Evolutionary conservation across 2,888 invertebrate species (phyloP), one percentile per base, ranked within the genome.

Genomic region (Malacosoma neustria): DNA sequence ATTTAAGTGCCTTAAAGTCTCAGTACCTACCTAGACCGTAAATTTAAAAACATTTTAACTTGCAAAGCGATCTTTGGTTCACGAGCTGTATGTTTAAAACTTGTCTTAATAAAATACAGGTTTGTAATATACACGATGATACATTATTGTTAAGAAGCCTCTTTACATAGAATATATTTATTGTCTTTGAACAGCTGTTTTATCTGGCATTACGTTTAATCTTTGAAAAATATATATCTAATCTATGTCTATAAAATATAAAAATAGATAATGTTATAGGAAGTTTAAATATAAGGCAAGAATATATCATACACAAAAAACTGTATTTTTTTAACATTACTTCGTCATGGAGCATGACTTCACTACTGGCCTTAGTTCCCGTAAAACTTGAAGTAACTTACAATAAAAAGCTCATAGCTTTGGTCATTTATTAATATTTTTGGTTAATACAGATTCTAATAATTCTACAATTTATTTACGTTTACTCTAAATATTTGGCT

Each of bases 361-460:
- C 64, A 63, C 61, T 62, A 57, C 63, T 61, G 60, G 51, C 43
- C 42, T 38, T 40, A 41, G 37, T 35, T 40, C 33, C 40, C 36
- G 43, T 45, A 38, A 36, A 38, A 33, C 36, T 30, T 41, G 36
- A 40, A 41, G 22, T 22, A 22, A 48, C 60, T 56, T 60, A 61
- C 47, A 64, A 57, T 46, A 69, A 72, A 71, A 76, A 80, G 81
- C 81, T 81, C 61, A 69, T 64, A 81, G 82, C 84, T 82, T 85
- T 84, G 80, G 82, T 82, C 81, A 73, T 70, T 69, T 57, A 52
- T 62, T 61, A 63, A 53, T 53, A 59, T 67, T 72, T 75, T 80
- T 77, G 76, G 74, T 76, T 69, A 61, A 52, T 57, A 69, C 57
- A 55, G 57, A 53, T 61, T 61, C 57, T 57, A 61, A 54, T 62